Evolutionary conservation across 2,888 invertebrate species (phyloP), one percentile per base, ranked within the genome.

Genomic region (Microchrysa polita): DNA sequence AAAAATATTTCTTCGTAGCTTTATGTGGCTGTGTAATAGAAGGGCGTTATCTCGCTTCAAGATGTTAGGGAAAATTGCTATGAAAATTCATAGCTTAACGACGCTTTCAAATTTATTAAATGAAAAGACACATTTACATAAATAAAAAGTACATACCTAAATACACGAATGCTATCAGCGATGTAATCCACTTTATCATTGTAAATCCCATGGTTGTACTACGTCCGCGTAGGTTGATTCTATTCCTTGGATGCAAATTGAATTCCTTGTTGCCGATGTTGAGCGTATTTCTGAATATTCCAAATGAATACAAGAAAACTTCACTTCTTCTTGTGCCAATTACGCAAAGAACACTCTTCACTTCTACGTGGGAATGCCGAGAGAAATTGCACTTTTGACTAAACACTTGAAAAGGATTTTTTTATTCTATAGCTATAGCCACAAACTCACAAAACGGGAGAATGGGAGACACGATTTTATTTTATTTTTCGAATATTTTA

Each of bases 181-280:
- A 78, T 76, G 80, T 82, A 78, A 83, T 81, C 83, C 83, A 83
- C 79, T 83, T 81, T 55, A 81, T 80, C 78, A 81, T 81, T 75
- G 80, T 78, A 79, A 81, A 80, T 80, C 79, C 80, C 83, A 82
- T 82, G 76, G 44, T 14, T 48, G 48, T 22, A 20, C 23, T 34
- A 40, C 40, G 10, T 40, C 23, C 79, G 78, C 2, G 27, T 34
- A 34, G 27, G 7, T 34, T 2, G 27, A 34, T 34, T 34, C 27
- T 77, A 73, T 73, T 74, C 74, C 74, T 78, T 65, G 77, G 76
- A 44, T 76, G 75, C 23, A 52, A 20, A 23, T 73, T n/a, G n/a
- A 63, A 61, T 40, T 16, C 10, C n/a, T 44, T 14, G 42, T 18
- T 34, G 16, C 10, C 18, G 18, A 55, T 52, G 55, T 18, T 20